phyloP scores from a whole-genome alignment of 2,888 invertebrate species.

The Drosophila nr. perissopoda region DNA sequence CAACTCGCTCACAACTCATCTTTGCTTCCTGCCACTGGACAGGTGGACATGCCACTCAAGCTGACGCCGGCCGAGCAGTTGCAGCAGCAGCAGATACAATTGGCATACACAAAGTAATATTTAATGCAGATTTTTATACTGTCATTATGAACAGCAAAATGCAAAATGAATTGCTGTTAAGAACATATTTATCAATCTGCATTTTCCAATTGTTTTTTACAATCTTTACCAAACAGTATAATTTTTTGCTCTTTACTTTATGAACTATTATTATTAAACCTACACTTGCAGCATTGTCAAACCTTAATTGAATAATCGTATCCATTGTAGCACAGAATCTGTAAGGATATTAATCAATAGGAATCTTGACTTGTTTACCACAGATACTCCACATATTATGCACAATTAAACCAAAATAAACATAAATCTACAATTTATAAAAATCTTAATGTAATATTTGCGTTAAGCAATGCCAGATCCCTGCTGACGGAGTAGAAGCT shows the following conservation, averaged over 20 bases:
- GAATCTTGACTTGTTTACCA: not conserved
- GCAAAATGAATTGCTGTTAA: not conserved
- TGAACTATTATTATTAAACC: not conserved
- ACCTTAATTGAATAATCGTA: not conserved
- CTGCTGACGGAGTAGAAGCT: slow-evolving; percentile 44
- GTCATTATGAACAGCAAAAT: not conserved
- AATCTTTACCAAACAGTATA: not conserved
- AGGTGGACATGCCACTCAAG: slow-evolving; percentile 75
- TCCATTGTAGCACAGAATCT: not conserved
- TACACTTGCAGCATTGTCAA: not conserved
- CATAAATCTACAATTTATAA: slow-evolving; percentile 3
- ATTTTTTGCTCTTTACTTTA: not conserved
- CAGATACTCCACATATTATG: not conserved
- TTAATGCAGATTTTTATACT: not conserved
- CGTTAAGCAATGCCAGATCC: slow-evolving; percentile 12
- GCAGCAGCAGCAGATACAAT: slow-evolving; percentile 23
- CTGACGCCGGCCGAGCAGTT: slow-evolving; percentile 9
- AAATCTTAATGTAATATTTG: slow-evolving; percentile 1
- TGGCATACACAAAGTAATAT: slow-evolving; percentile 40
- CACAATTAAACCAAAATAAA: not conserved
- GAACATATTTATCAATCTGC: not conserved
- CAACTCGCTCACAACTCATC: not conserved
- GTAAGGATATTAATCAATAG: not conserved
- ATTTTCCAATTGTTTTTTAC: not conserved
- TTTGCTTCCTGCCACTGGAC: slow-evolving; percentile 58